Evolutionary conservation across 1,140 invertebrate species (phyloP), one percentile per base, ranked within the genome.

Genomic region (Pristionchus pacificus): DNA sequence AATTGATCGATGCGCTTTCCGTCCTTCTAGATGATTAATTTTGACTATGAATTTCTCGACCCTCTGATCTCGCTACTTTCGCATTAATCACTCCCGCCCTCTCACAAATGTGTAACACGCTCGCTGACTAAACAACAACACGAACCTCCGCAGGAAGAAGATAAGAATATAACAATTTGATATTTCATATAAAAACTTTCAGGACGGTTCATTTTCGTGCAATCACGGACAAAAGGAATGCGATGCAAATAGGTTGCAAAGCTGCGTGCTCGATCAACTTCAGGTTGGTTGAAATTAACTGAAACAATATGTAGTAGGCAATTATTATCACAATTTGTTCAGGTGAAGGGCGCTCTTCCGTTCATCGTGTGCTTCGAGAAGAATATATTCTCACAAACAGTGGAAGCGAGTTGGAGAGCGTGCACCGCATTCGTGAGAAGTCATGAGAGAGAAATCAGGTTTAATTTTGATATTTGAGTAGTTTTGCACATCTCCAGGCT

Each of bases 171-270:
- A 15, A 32, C 29, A 1, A 58, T 63, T 63, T 55, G 31, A 32
- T 29, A 24, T n/a, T 69, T 10, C 38, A 49, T 49, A 49, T 10
- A 49, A 49, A 49, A 10, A 49, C 28, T 72, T 79, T 59, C 65
- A 80, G 79, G 80, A 80, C 68, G 79, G 79, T 38, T 77, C 80
- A 63, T 77, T 84, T 49, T 79, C 79, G 1, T 83, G 81, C 71
- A 83, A 83, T 66, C 81, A 83, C 74, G 81, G 81, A 2, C 77
- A 78, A 59, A 83, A 77, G 61, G 81, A 83, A 71, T 83, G 81
- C 61, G 81, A 83, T 58, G 81, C 81, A 24, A 83, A 83, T 70
- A 72, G 82, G 24, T 65, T 83, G 24, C 76, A 80, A 77, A 70
- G 70, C 59, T 83, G 81, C 73, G 81, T 83, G n/a, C 60, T 83